Evolutionary conservation across 2,797 vertebrate species (phyloP).

Genomic region (Simalia tracyae): DNA sequence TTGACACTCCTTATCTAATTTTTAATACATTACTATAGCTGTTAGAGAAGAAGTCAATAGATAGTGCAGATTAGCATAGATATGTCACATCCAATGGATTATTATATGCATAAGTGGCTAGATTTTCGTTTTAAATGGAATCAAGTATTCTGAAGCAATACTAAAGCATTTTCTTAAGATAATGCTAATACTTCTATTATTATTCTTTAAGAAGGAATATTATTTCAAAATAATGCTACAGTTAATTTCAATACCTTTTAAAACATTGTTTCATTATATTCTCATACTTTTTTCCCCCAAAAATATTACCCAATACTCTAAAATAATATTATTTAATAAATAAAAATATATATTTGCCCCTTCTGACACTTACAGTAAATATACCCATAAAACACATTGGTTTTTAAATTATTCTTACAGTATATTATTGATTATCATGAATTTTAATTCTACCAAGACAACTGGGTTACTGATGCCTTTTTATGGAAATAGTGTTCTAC

Average conservation of each 20-base stretch:
- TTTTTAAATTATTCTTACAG: conserved; percentile 52
- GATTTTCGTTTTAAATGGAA: conserved; percentile 52
- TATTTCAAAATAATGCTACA: not conserved
- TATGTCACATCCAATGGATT: not conserved
- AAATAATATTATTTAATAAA: not conserved
- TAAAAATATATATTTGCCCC: not conserved
- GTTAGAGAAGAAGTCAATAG: not conserved
- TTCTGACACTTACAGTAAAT: conserved; percentile 7
- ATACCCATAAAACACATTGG: not conserved
- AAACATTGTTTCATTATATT: conserved; percentile 10
- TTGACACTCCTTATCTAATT: too few relatives aligned
- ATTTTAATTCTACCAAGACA: conserved; percentile 41
- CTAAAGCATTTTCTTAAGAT: not conserved
- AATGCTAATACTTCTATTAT: not conserved
- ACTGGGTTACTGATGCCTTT: conserved; percentile 49
- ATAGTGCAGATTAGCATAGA: not conserved
- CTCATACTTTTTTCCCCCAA: not conserved
- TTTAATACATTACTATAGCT: not conserved
- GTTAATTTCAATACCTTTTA: not conserved
- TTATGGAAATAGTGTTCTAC: conserved; percentile 56
- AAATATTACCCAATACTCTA: not conserved
- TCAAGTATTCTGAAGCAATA: conserved; percentile 41
- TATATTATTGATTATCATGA: conserved; percentile 58
- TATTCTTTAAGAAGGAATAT: not conserved
- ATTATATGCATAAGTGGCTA: not conserved